A percentile compares a stretch with the other conserved stretches of the same genome.
These are phyloP conservation scores for Turritopsis rubra DNA, from an alignment of 30 jellyfish, hydroid and myxozoan species.

Conservation along the genomic window DNA sequence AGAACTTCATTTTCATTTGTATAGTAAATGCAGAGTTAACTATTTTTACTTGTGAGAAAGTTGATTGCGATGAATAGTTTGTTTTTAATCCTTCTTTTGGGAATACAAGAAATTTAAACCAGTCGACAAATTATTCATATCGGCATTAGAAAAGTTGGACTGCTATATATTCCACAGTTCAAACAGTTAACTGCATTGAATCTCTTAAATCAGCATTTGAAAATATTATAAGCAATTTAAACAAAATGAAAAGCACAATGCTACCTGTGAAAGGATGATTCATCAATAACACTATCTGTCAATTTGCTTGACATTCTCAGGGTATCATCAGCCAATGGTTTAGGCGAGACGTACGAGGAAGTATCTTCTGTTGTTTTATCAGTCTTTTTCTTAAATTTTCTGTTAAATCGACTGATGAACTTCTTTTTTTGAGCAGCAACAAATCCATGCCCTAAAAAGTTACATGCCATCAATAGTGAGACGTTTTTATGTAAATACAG, in stretches of 20 bases:
- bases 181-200: background rate
- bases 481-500: too few species aligned
- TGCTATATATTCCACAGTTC: too few species aligned
- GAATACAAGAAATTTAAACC: too few species aligned
- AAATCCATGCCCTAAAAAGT: slow-evolving; percentile 64
- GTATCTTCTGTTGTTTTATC: background rate
- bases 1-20: too few species aligned
- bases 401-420: slow-evolving; percentile 35
- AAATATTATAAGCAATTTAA: too few species aligned
- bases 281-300: background rate
- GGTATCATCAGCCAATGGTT: background rate
- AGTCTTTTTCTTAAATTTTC: slow-evolving; percentile 15
- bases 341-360: background rate
- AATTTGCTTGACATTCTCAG: background rate
- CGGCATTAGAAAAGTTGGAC: too few species aligned
- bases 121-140: too few species aligned
- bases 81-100: too few species aligned
- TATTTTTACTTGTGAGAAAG: too few species aligned
- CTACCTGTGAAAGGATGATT: background rate
- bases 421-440: slow-evolving; percentile 49
- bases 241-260: background rate
- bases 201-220: too few species aligned
- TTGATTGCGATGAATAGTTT: too few species aligned
- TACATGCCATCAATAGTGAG: background rate
- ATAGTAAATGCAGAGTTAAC: too few species aligned